Evolutionary conservation across 2,888 invertebrate species (phyloP), one percentile per base, ranked within the genome.

Genomic region (Proisotoma minuta): DNA sequence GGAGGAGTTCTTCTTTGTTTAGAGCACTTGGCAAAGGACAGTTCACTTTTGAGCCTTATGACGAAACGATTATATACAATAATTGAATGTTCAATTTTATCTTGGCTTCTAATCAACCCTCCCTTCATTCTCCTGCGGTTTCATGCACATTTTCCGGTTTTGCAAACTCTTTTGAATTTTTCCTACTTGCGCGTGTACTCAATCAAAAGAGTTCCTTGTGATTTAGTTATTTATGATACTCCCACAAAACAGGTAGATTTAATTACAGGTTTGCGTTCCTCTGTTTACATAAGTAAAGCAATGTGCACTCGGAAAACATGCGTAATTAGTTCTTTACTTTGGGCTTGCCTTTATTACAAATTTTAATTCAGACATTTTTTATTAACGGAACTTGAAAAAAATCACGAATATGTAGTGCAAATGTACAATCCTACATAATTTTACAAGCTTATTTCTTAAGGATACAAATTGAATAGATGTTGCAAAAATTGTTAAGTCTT

Each of bases 31-130:
- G 34, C 34, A 34, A 34, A 10, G 15, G 15, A 34, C 8, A 10
- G 15, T 34, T 34, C 34, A 34, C 34, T 34, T n/a, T 34, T 34
- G 34, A 34, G 8, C 34, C 34, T 34, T 15, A 43, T 43, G 51
- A 51, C 28, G 51, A 51, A 51, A 51, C 51, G 51, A 27, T 51
- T 43, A 43, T 43, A 27, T 27, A n/a, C n/a, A 51, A 27, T 51
- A 51, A 51, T 51, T 51, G 51, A 51, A 51, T 51, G 51, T 51
- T 51, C 51, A 51, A 22, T 51, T 28, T 15, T 27, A 51, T 51
- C 43, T 43, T n/a, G 28, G 18, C 26, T 51, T 51, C 15, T 51
- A 20, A 51, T 51, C 43, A 12, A 43, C 43, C 43, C 51, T 43
- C 43, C 43, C 20, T 4, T n/a, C 43, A 43, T 27, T 27, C 28